Base-by-base conservation (phyloP, 1,140 invertebrate species). In the Hetaerina americana region DNA sequence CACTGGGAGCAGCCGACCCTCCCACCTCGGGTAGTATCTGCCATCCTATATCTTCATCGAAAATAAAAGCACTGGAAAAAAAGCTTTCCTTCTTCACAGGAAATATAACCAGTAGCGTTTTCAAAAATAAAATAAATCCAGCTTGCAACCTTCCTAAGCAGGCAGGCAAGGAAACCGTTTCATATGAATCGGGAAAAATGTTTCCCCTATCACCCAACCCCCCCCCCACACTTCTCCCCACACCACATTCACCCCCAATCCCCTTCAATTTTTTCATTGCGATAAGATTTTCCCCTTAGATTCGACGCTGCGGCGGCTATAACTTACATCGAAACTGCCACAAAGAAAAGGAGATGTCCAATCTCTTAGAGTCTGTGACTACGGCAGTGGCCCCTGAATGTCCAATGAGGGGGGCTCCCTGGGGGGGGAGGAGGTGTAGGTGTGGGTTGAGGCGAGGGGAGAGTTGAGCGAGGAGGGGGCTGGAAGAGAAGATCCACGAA, bases 401-500 rank as follows among this genome's bases (percentile, higher is more conserved):
- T 57, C 40, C 40, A 57, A 57, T 57, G 40, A 57, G 40, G n/a
- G n/a, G n/a, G n/a, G 40, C 40, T 57, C 22, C n/a, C n/a, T n/a
- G n/a, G n/a, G n/a, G n/a, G n/a, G n/a, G n/a, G n/a, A n/a, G n/a
- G n/a, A n/a, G n/a, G n/a, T n/a, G n/a, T n/a, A n/a, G n/a, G n/a
- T n/a, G n/a, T n/a, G n/a, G n/a, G n/a, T n/a, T n/a, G n/a, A n/a
- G n/a, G n/a, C n/a, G n/a, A n/a, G n/a, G 67, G 40, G 15, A n/a
- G 27, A 57, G 18, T 66, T 70, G 57, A 57, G 31, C 40, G 24
- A 40, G 72, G 57, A 57, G 57, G 69, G 57, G 66, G 49, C 40
- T 69, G 71, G 68, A 68, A 67, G 66, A 71, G 66, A 68, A 72
- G 71, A 75, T 72, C 72, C 72, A 71, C 71, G 71, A 68, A 22